Evolutionary conservation across 2,888 invertebrate species (phyloP), one percentile per base, ranked within the genome.

Genomic region (Chloroclystis v-ata): DNA sequence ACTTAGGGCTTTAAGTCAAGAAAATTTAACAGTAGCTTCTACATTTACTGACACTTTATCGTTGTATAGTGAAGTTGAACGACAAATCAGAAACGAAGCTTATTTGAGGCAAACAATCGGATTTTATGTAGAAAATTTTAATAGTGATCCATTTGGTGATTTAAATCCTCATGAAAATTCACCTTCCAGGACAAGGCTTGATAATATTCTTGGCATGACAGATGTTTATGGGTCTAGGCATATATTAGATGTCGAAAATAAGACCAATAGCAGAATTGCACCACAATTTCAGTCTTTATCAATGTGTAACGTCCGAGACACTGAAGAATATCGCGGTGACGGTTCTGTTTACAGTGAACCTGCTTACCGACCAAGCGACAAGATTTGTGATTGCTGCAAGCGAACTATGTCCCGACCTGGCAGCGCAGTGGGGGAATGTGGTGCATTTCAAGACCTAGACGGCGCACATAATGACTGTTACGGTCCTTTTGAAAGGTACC

Each of bases 261-360:
- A 90, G 67, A 90, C 92, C 10, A 89, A 66, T 29, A 67, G 84
- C 32, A 77, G 81, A 63, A 83, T 89, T 54, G 89, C 90, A 39
- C 91, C 92, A 9, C 90, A 93, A 53, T 92, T 93, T 68, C 93
- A 93, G 66, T 93, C 93, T 3, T 71, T 93, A 33, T 92, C 92
- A 7, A 74, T 93, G 38, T 92, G 91, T 28, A 93, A 93, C 63
- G 92, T 93, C 38, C 90, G 92, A 63, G 92, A 92, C 45, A 89
- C 90, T 43, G 90, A 91, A 59, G 91, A 91, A 54, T 91, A 89
- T 67, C 91, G 91, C 59, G 91, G 90, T 24, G 93, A 94, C 53
- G 94, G 94, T 58, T 95, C 95, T 67, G 95, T 95, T 52, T 95
- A 95, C 74, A 95, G 95, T 72, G 95, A 95, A 75, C 95, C 95